A percentile compares a stretch with the other conserved stretches of the same genome.
Conservation (phyloP, 2,888 invertebrate species). For the Tribolium freemani region DNA sequence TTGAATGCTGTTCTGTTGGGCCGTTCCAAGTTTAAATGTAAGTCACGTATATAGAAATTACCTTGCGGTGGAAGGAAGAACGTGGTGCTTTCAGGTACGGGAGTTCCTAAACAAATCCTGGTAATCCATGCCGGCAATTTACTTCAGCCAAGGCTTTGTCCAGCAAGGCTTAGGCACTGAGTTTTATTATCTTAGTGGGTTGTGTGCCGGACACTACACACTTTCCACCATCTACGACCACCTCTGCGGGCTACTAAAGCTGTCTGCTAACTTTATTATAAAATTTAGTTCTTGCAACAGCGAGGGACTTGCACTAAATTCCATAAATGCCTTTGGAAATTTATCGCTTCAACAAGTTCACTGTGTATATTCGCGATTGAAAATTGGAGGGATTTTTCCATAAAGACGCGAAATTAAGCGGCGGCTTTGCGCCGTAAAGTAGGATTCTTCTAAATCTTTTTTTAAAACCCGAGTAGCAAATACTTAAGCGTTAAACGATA, state of each 20-base stretch:
- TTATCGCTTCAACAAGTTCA: constrained; percentile 15
- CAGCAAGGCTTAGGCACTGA: constrained; percentile 67
- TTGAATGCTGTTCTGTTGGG: constrained; percentile 35
- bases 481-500: constrained; percentile 37
- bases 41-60: constrained; percentile 55
- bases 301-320: constrained; percentile 30
- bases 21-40: constrained; percentile 47
- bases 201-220: constrained; percentile 49
- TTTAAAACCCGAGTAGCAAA: constrained; percentile 50
- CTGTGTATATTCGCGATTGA: no score
- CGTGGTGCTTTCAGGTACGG: constrained; percentile 54
- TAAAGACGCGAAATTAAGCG: constrained; percentile 26
- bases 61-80: constrained; percentile 47
- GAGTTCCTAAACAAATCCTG: constrained; percentile 68
- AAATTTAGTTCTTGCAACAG: constrained; percentile 53
- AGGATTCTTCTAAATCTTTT: constrained; percentile 41
- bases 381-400: neutral
- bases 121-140: constrained; percentile 69
- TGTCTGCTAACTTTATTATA: constrained; percentile 67
- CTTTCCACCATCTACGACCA: constrained; percentile 46
- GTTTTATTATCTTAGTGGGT: constrained; percentile 68
- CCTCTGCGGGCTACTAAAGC: constrained; percentile 64
- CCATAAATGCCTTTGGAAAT: neutral
- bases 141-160: constrained; percentile 67
- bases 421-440: constrained; percentile 42